These are phyloP conservation scores for Arvicola amphibius DNA, from an alignment of 2,797 vertebrate species.

Conservation along the genomic window DNA sequence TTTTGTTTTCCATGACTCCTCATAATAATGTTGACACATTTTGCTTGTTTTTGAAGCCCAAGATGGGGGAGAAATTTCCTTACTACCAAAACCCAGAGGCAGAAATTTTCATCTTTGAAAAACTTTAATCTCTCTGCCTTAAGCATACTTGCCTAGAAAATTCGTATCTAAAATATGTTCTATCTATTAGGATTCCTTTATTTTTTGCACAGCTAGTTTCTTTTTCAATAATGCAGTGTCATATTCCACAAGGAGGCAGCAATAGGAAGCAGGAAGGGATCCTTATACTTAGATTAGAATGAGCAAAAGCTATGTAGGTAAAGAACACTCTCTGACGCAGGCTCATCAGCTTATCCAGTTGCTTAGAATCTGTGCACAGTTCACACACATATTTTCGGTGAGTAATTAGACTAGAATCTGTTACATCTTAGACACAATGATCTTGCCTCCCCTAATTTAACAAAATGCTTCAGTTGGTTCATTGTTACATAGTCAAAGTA, in stretches of 20 bases:
- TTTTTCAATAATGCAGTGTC: conserved; percentile 4
- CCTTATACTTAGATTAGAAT: conserved; percentile 24
- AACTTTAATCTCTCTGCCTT: conserved; percentile 22
- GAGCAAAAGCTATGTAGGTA: background rate
- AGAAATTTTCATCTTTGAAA: conserved; percentile 13
- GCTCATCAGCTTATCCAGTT: background rate
- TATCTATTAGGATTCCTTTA: background rate
- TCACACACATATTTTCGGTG: background rate
- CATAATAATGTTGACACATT: background rate
- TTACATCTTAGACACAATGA: background rate
- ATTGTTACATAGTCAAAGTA: background rate
- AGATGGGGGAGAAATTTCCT: conserved; percentile 23
- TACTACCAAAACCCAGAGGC: background rate
- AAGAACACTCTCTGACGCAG: conserved; percentile 12
- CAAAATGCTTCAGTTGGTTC: background rate
- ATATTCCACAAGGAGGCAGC: conserved; percentile 42
- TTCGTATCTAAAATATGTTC: conserved; percentile 47
- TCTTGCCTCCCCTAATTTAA: conserved; percentile 10
- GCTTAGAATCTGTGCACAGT: background rate
- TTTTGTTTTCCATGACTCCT: background rate
- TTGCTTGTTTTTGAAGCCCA: background rate
- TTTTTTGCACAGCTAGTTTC: background rate
- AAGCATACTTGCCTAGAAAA: conserved; percentile 5
- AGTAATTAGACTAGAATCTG: background rate
- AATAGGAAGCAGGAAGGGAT: conserved; percentile 22